Evolutionary conservation across 2,888 invertebrate species (phyloP), one percentile per base, ranked within the genome.

Genomic region (Philereme vetulata): DNA sequence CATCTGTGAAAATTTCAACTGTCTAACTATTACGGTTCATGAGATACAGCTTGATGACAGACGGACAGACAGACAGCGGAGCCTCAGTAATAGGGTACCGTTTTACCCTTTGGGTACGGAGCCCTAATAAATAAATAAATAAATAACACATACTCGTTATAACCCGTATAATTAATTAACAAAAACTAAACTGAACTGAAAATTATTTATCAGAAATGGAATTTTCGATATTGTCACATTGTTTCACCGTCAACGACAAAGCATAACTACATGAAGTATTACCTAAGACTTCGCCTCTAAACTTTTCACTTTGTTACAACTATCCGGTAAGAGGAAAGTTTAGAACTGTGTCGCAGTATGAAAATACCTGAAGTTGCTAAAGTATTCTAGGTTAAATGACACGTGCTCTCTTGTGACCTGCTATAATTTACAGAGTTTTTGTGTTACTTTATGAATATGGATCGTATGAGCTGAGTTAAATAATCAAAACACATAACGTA

Each of bases 291-390:
- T 67, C 66, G 62, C 66, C 68, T 67, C 50, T 38, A 46, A 77
- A 78, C 78, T 77, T 77, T 66, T 53, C 71, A 72, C 72, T 77
- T 68, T 70, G 73, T 68, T 69, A 72, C 68, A 79, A 79, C 79
- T 78, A 79, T 77, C 66, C 62, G 69, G 63, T 64, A 57, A 78
- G 72, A 75, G 74, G 66, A 71, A 79, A 79, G 76, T 79, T 79
- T 8, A 33, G 59, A 70, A 77, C 74, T 71, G 70, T 66, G 66
- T 48, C 51, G 46, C 50, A 60, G 58, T 66, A 67, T 69, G 67
- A 66, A 67, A 66, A 66, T 67, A 54, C 65, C 58, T 54, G 46
- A 62, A 60, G 54, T 56, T 59, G 47, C 62, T 33, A 9, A 64
- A 64, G 56, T 60, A 67, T 65, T 43, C 54, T 45, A 2, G 57